phyloP scores from a whole-genome alignment of 2,113 vertebrate genomes.

The Murina feae region DNA sequence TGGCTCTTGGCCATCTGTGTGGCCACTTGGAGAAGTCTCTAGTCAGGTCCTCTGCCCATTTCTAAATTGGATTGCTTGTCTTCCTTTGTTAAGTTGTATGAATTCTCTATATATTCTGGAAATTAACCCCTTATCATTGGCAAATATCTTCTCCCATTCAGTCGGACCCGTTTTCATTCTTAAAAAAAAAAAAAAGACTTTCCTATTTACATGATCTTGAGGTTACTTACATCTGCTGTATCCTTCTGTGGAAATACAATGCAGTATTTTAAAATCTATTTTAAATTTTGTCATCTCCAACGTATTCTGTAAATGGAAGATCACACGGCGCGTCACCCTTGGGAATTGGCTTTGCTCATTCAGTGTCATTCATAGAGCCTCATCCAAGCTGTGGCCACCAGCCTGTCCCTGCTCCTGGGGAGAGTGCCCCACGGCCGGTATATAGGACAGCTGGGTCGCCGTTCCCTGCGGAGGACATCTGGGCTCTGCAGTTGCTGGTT shows the following conservation, averaged over 20 bases:
- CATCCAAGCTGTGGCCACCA: neutral
- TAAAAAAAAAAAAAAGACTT: neutral
- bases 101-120: too few species aligned
- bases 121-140: too few species aligned
- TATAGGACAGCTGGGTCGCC: too few species aligned
- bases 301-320: neutral
- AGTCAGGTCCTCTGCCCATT: too few species aligned
- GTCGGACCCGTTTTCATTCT: neutral
- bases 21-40: too few species aligned
- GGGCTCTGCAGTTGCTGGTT: too few species aligned
- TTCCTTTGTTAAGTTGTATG: too few species aligned
- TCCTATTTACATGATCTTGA: neutral
- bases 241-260: neutral
- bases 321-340: too few species aligned
- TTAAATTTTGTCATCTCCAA: neutral
- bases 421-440: neutral
- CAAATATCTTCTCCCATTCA: too few species aligned
- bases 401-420: neutral
- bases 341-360: neutral
- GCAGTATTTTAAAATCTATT: neutral
- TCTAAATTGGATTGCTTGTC: too few species aligned
- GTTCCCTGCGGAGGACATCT: neutral
- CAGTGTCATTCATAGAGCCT: neutral
- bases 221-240: neutral
- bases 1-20: too few species aligned